These are phyloP conservation scores for Parapristionchus giblindavisi DNA, from an alignment of 2,888 invertebrate species.

Conservation along the genomic window DNA sequence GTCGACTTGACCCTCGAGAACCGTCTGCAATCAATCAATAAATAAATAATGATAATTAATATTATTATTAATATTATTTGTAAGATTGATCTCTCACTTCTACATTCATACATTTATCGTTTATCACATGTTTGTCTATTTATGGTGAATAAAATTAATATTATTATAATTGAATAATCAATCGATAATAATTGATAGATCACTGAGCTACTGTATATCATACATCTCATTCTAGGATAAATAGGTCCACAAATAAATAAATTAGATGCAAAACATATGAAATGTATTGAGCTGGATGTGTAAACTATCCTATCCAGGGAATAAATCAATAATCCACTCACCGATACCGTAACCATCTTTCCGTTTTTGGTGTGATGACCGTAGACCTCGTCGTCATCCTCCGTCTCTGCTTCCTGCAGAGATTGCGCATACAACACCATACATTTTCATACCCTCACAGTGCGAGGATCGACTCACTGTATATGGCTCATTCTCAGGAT, in stretches of 20 bases:
- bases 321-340: not conserved
- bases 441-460: no score
- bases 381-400: conserved; percentile 27
- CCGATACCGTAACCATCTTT: conserved; percentile 40
- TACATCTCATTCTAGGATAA: not conserved
- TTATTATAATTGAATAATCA: not conserved
- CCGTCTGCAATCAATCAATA: conserved; percentile 5
- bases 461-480: no score
- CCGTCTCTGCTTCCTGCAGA: conserved; percentile 30
- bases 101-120: no score
- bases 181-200: not conserved
- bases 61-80: not conserved
- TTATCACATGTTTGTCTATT: no score
- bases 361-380: conserved; percentile 35
- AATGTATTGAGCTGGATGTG: not conserved
- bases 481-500: no score
- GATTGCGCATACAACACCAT: not conserved
- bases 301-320: no score
- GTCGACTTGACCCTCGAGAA: conserved; percentile 36
- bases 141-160: not conserved
- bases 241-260: not conserved
- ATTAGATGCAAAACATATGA: not conserved
- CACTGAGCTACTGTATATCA: not conserved
- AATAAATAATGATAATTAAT: not conserved
- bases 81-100: not conserved